Evolutionary conservation across 2,888 invertebrate species (phyloP).

Genomic region (Euzophera pinguis): DNA sequence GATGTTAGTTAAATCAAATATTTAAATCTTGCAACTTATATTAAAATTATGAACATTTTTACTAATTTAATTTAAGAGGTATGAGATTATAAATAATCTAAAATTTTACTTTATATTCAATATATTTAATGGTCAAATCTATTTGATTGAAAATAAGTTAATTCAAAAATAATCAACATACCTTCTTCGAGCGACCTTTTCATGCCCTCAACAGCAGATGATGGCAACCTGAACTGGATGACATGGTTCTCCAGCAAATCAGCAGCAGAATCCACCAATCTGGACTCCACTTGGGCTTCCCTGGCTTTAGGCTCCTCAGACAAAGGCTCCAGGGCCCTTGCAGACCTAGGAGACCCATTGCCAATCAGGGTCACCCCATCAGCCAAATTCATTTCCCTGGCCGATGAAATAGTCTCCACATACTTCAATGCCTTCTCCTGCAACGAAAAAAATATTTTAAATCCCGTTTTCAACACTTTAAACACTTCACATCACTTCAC

Average conservation of each 20-base stretch:
- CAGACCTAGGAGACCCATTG: conserved; percentile 78
- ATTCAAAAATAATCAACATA: conserved; percentile 49
- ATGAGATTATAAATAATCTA: too few relatives aligned
- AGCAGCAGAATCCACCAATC: conserved; percentile 86
- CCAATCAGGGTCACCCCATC: conserved; percentile 81
- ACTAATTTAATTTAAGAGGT: too few relatives aligned
- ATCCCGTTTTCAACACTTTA: conserved; percentile 25
- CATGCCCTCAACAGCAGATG: conserved; percentile 85
- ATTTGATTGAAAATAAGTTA: too few relatives aligned
- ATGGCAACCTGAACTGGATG: conserved; percentile 89
- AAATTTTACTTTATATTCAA: too few relatives aligned
- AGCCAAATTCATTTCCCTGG: conserved; percentile 78
- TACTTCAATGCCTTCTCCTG: conserved; percentile 87
- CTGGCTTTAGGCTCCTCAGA: conserved; percentile 86
- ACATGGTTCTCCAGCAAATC: conserved; percentile 90
- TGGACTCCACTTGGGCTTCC: conserved; percentile 86
- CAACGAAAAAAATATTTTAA: conserved; percentile 62
- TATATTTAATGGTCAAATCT: too few relatives aligned
- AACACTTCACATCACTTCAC: conserved; percentile 36
- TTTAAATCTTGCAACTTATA: too few relatives aligned
- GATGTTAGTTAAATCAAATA: too few relatives aligned
- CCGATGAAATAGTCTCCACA: conserved; percentile 78
- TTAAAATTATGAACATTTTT: too few relatives aligned
- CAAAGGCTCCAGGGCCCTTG: conserved; percentile 81
- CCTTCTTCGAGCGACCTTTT: conserved; percentile 91